A percentile compares a stretch with the other conserved stretches of the same genome.
phyloP scores from a whole-genome alignment of 2,888 invertebrate species.

The Lapara coniferarum region DNA sequence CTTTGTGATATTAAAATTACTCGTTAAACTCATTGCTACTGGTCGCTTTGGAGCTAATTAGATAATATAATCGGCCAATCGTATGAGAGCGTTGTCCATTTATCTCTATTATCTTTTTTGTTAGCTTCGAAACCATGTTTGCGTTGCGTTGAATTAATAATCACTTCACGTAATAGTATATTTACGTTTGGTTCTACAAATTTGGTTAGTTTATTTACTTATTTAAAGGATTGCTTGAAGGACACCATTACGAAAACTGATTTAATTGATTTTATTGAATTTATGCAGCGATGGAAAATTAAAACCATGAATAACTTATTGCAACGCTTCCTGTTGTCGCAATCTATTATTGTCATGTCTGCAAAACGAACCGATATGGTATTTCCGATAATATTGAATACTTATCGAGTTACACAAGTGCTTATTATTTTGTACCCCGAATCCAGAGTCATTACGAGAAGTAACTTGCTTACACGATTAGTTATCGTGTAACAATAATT shows the following conservation, averaged over 20 bases:
- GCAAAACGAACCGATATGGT: too few species aligned
- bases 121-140: constrained; percentile 6
- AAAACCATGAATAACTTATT: too few species aligned
- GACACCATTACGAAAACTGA: too few species aligned
- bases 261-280: too few species aligned
- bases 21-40: constrained; percentile 35
- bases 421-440: too few species aligned
- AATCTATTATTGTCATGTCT: too few species aligned
- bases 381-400: too few species aligned
- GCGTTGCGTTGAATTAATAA: not conserved
- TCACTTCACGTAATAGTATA: not conserved
- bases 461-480: not conserved
- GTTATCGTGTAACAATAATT: not conserved
- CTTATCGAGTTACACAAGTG: too few species aligned
- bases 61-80: constrained; percentile 33
- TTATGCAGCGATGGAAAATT: too few species aligned
- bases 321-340: too few species aligned
- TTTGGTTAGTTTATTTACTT: not conserved
- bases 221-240: too few species aligned
- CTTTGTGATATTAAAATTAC: constrained; percentile 66
- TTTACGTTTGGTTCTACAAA: not conserved
- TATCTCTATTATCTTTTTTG: constrained; percentile 2
- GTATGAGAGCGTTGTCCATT: not conserved
- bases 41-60: constrained; percentile 37
- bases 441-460: too few species aligned